A percentile compares a stretch with the other conserved stretches of the same genome.
Conservation (phyloP, 1,140 invertebrate genomes). For the Phymastichus coffea region DNA sequence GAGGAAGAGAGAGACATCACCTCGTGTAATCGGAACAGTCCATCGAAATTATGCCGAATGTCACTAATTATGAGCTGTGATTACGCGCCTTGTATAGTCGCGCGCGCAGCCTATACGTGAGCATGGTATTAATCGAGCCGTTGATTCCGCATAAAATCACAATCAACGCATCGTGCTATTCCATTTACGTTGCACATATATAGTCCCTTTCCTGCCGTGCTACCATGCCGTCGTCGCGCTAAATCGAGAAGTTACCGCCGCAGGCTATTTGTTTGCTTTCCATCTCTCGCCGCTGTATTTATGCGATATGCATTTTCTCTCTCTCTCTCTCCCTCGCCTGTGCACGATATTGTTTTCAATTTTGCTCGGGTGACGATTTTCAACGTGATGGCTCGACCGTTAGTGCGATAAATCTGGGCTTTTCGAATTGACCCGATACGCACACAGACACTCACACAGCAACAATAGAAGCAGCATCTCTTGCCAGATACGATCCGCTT, state of each 20-base stretch:
- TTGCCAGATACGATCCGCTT: slow-evolving; percentile 35
- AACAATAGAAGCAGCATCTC: too few relatives aligned
- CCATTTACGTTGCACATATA: not conserved
- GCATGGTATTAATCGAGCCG: slow-evolving; percentile 32
- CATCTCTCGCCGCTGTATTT: slow-evolving; percentile 19
- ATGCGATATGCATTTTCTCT: slow-evolving; percentile 23
- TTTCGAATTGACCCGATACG: slow-evolving; percentile 40
- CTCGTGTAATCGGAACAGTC: not conserved
- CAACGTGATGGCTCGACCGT: slow-evolving; percentile 35
- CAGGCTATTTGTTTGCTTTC: slow-evolving; percentile 1
- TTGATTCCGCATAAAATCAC: slow-evolving; percentile 35
- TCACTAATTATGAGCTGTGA: slow-evolving; percentile 30
- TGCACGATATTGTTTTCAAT: slow-evolving; percentile 39
- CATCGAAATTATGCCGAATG: slow-evolving; percentile 18
- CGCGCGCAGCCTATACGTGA: slow-evolving; percentile 26
- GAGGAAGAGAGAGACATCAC: not conserved
- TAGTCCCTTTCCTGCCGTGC: too few relatives aligned
- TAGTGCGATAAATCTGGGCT: slow-evolving; percentile 44
- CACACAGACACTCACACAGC: too few relatives aligned
- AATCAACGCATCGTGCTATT: slow-evolving; percentile 30
- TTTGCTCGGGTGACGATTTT: slow-evolving; percentile 37
- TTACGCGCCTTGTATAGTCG: slow-evolving; percentile 24
- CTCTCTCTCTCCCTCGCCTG: too few relatives aligned
- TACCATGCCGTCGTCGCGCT: not conserved
- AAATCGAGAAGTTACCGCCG: slow-evolving; percentile 13